Percentiles rank a stretch among this genome's conserved stretches.
phyloP scores from a whole-genome alignment of 2,888 invertebrate species.

The Trissoscelio sp. region DNA sequence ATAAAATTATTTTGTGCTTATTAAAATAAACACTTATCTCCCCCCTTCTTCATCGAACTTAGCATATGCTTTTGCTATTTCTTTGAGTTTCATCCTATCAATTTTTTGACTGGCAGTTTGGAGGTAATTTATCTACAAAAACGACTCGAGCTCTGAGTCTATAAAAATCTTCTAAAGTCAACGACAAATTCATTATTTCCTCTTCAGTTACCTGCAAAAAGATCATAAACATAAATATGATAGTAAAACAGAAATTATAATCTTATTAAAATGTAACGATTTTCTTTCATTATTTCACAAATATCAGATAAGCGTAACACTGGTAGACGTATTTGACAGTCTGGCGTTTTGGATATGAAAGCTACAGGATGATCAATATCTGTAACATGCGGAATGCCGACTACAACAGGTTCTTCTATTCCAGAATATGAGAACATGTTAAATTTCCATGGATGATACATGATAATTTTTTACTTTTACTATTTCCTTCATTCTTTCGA shows the following conservation, averaged over 20 bases:
- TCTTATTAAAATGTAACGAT: background rate
- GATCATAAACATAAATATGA: background rate
- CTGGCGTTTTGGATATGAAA: conserved; percentile 68
- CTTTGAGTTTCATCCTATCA: conserved; percentile 70
- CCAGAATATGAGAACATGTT: conserved; percentile 72
- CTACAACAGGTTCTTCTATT: conserved; percentile 73
- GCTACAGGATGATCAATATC: conserved; percentile 75
- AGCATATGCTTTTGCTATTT: conserved; percentile 67
- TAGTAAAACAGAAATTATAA: background rate
- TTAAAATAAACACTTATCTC: background rate
- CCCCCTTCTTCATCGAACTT: conserved; percentile 8
- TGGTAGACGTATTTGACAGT: conserved; percentile 57
- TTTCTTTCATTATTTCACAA: background rate
- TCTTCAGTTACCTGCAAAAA: conserved; percentile 74
- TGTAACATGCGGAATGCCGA: conserved; percentile 69
- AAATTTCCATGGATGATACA: conserved; percentile 74
- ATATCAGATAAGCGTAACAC: background rate
- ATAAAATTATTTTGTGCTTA: too few species aligned
- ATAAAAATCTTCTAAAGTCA: conserved; percentile 71
- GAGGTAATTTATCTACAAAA: conserved; percentile 75
- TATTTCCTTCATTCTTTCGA: conserved; percentile 76
- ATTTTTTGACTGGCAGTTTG: conserved; percentile 75
- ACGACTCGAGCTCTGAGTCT: conserved; percentile 76
- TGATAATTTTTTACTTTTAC: conserved; percentile 74
- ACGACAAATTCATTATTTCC: conserved; percentile 74